phyloP scores from a whole-genome alignment of 2,888 invertebrate genomes.

The Ecdyonurus torrentis region DNA sequence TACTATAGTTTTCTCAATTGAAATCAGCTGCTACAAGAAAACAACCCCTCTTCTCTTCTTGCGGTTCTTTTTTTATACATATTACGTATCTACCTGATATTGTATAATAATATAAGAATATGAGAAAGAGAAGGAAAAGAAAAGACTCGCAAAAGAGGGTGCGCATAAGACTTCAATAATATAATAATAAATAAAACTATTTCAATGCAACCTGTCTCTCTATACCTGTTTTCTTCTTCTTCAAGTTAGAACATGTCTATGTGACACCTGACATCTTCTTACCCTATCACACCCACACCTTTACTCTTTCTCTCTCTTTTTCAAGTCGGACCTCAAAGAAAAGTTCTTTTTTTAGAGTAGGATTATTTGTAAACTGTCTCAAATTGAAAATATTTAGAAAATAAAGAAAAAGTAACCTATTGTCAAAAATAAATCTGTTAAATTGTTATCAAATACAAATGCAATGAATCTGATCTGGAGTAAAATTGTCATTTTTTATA shows the following conservation, averaged over 20 bases:
- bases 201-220: background rate
- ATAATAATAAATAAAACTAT: background rate
- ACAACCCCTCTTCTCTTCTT: too few species aligned
- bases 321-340: background rate
- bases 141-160: background rate
- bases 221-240: background rate
- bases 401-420: too few species aligned
- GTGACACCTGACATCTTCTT: background rate
- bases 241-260: background rate
- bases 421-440: too few species aligned
- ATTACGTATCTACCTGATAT: too few species aligned
- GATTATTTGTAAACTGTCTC: background rate
- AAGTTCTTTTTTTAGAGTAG: background rate
- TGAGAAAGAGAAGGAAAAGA: background rate
- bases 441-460: too few species aligned
- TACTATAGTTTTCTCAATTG: too few species aligned
- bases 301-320: background rate
- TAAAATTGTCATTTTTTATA: too few species aligned
- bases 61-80: too few species aligned
- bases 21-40: too few species aligned
- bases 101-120: too few species aligned
- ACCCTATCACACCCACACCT: too few species aligned
- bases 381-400: background rate
- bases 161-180: background rate
- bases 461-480: too few species aligned